Conservation (phyloP, 2,113 vertebrate genomes). For the Osmerus mordax region DNA sequence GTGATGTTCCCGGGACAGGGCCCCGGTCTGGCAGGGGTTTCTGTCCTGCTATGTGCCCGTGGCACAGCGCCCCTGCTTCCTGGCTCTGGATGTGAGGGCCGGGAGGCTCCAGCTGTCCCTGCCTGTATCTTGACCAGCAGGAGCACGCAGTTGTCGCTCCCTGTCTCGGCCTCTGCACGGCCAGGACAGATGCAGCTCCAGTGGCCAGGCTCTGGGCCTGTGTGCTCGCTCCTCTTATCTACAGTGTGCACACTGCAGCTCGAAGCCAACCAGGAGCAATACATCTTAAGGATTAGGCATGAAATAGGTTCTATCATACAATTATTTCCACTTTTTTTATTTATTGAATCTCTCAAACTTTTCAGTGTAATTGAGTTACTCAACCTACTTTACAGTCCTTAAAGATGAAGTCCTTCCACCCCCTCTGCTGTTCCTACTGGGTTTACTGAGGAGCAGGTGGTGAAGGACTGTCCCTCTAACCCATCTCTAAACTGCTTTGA, state of each 20-base stretch:
- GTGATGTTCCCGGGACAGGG: slow-evolving; percentile 44
- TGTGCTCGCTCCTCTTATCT: too few species aligned
- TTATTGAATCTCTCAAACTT: too few species aligned
- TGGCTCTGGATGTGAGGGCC: slow-evolving; percentile 65
- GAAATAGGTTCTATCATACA: too few species aligned
- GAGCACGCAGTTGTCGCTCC: slow-evolving; percentile 4
- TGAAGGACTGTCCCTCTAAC: slow-evolving; percentile 41
- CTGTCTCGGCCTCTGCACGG: background rate
- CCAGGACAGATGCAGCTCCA: background rate
- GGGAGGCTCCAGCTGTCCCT: slow-evolving; percentile 67
- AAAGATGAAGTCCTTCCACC: slow-evolving; percentile 61
- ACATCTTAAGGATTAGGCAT: too few species aligned
- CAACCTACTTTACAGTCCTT: slow-evolving; percentile 5
- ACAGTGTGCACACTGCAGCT: too few species aligned
- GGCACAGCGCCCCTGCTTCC: slow-evolving; percentile 54
- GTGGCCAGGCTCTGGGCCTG: background rate
- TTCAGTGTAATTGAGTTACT: too few species aligned
- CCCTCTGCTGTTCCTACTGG: slow-evolving; percentile 41
- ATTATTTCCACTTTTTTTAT: too few species aligned
- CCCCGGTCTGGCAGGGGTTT: slow-evolving; percentile 28
- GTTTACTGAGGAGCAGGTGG: background rate
- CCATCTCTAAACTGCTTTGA: slow-evolving; percentile 53
- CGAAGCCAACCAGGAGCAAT: too few species aligned
- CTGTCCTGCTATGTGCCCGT: slow-evolving; percentile 57
- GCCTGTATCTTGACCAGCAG: slow-evolving; percentile 22